Percentiles rank a stretch among this genome's conserved stretches.
Conservation (phyloP, 2,113 vertebrate species). For the Platichthys flesus region DNA sequence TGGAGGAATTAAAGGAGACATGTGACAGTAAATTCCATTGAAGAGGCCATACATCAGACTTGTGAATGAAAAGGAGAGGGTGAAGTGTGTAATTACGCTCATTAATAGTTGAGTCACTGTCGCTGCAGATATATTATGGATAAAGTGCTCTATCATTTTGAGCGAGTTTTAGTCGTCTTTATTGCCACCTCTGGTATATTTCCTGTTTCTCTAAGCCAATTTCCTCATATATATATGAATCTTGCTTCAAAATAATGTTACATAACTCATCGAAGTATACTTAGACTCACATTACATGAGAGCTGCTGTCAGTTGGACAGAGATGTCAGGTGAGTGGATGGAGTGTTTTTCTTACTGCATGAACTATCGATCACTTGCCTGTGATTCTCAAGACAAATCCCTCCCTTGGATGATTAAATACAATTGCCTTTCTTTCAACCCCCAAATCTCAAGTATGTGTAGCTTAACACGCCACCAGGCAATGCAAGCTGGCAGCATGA, state of each 20-base stretch:
- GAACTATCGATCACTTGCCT: conserved; percentile 53
- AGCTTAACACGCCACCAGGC: conserved; percentile 61
- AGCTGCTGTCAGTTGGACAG: conserved; percentile 35
- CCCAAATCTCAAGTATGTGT: conserved; percentile 56
- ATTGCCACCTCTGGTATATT: background rate
- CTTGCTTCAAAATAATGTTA: background rate
- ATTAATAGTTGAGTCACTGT: conserved; percentile 42
- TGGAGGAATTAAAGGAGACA: conserved; percentile 11
- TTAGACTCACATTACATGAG: background rate
- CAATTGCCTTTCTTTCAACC: conserved; percentile 52
- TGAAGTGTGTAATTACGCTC: conserved; percentile 32
- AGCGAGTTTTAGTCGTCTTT: conserved; percentile 9
- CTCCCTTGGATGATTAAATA: conserved; percentile 66
- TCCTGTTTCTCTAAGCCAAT: conserved; percentile 1
- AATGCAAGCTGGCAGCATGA: conserved; percentile 69
- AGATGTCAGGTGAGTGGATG: conserved; percentile 33
- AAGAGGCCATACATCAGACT: conserved; percentile 21
- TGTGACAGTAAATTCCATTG: background rate
- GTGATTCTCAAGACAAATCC: conserved; percentile 57
- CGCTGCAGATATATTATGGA: conserved; percentile 30
- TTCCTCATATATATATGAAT: background rate
- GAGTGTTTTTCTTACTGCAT: conserved; percentile 9
- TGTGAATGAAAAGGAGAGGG: background rate
- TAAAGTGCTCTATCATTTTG: background rate
- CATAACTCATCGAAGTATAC: no score